Conservation (phyloP, 2,888 invertebrate genomes). For the Sabatieria punctata region DNA sequence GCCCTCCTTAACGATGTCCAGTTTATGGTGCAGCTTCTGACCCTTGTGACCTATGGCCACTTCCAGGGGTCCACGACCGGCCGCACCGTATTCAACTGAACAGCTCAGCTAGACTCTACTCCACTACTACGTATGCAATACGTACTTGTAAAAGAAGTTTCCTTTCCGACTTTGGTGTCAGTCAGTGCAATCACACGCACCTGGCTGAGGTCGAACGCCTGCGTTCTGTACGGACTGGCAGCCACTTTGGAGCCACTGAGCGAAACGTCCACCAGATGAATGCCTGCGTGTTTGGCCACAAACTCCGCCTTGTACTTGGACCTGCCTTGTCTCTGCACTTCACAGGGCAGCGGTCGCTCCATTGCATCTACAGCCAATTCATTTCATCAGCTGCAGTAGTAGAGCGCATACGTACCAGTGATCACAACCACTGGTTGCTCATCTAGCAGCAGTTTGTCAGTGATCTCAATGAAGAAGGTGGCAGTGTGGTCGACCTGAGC, state of each 20-base stretch:
- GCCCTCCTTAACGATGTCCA: conserved; percentile 52
- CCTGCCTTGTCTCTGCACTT: conserved; percentile 13
- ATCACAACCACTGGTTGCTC: background rate
- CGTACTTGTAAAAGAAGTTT: conserved; percentile 34
- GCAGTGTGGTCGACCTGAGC: background rate
- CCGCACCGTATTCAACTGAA: conserved; percentile 54
- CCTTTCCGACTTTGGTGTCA: conserved; percentile 36
- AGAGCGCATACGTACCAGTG: too few relatives aligned
- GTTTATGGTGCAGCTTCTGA: conserved; percentile 59
- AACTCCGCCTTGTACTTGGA: conserved; percentile 10
- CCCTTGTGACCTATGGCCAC: conserved; percentile 64
- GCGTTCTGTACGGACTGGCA: conserved; percentile 49
- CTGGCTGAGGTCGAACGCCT: conserved; percentile 44
- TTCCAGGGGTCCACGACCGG: conserved; percentile 64
- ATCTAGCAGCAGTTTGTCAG: background rate
- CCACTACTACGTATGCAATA: background rate
- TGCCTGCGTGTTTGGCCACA: conserved; percentile 15
- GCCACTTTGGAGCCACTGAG: conserved; percentile 47
- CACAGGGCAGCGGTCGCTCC: too few relatives aligned
- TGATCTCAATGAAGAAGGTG: background rate
- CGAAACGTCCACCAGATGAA: conserved; percentile 51
- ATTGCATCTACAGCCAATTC: too few relatives aligned
- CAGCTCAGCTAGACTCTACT: background rate
- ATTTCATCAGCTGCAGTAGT: too few relatives aligned
- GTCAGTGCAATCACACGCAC: conserved; percentile 36